These are phyloP conservation scores for Leucophenga montana DNA, from an alignment of 2,888 invertebrate species.

Conservation along the genomic window DNA sequence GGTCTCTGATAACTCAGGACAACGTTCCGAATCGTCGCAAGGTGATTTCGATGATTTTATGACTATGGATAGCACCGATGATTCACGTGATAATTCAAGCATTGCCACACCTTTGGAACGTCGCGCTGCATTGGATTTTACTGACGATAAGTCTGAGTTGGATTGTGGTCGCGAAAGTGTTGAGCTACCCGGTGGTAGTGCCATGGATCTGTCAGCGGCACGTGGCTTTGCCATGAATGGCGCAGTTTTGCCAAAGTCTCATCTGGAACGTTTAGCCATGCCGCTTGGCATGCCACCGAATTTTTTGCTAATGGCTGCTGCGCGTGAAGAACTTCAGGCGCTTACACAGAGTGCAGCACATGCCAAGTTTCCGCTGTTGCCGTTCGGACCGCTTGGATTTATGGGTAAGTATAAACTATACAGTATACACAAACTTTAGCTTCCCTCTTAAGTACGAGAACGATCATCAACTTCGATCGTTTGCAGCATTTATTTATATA, in stretches of 20 bases:
- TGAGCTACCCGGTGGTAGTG: constrained; percentile 66
- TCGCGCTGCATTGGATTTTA: constrained; percentile 47
- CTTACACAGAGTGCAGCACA: constrained; percentile 43
- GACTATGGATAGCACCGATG: constrained; percentile 70
- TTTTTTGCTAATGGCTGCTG: constrained; percentile 70
- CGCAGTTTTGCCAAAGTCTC: constrained; percentile 41
- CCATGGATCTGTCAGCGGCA: constrained; percentile 75
- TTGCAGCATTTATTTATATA: constrained; percentile 6
- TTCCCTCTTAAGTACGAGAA: too few species aligned
- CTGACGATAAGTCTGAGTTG: constrained; percentile 55
- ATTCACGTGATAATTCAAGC: constrained; percentile 65
- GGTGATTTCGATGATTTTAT: constrained; percentile 71
- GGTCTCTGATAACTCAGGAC: constrained; percentile 71
- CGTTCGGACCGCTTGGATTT: constrained; percentile 89
- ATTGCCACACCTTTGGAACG: constrained; percentile 58
- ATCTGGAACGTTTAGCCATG: constrained; percentile 56
- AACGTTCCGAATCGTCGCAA: constrained; percentile 71
- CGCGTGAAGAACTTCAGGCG: constrained; percentile 70
- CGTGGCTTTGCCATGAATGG: constrained; percentile 45
- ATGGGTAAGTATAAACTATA: constrained; percentile 75
- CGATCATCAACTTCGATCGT: too few species aligned
- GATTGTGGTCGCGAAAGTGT: constrained; percentile 44
- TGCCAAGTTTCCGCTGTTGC: constrained; percentile 80
- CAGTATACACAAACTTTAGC: too few species aligned
- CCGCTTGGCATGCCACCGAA: constrained; percentile 68